Percentiles rank a stretch among this genome's conserved stretches.
These are phyloP conservation scores for Heloderma charlesbogerti DNA, from an alignment of 2,113 vertebrate genomes.

Conservation along the genomic window DNA sequence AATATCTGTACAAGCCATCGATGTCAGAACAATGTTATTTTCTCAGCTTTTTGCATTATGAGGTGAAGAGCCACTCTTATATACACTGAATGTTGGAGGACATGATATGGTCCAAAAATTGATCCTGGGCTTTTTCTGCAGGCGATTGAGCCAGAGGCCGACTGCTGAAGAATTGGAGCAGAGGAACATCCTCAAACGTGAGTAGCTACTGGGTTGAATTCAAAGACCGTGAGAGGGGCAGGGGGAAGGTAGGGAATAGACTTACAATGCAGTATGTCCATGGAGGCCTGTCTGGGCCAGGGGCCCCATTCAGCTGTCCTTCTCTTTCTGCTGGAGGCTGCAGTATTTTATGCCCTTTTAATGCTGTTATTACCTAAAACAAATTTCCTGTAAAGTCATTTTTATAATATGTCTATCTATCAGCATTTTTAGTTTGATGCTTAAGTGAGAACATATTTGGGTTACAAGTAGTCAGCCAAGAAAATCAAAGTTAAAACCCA, in stretches of 20 bases:
- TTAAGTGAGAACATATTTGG: slow-evolving; percentile 15
- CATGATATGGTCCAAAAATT: slow-evolving; percentile 84
- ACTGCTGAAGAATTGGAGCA: slow-evolving; percentile 97
- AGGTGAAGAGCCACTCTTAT: slow-evolving; percentile 34
- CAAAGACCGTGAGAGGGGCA: background rate
- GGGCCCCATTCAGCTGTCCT: background rate
- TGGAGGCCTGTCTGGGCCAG: background rate
- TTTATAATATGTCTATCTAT: background rate
- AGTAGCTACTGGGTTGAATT: slow-evolving; percentile 73
- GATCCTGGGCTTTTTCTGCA: slow-evolving; percentile 83
- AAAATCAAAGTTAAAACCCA: accelerated
- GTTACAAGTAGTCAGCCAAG: background rate
- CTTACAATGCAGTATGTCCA: background rate
- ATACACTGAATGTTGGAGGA: slow-evolving; percentile 61
- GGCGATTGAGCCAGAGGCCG: slow-evolving; percentile 96
- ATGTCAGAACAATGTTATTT: slow-evolving; percentile 43
- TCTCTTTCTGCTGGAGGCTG: background rate
- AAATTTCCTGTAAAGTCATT: background rate
- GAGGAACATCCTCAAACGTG: slow-evolving; percentile 98
- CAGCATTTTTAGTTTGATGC: background rate
- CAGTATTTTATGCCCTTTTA: background rate
- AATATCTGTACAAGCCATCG: slow-evolving; percentile 58
- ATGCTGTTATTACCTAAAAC: background rate
- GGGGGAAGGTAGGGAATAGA: background rate
- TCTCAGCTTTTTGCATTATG: slow-evolving; percentile 48